A percentile compares a stretch with the other conserved stretches of the same genome.
Evolutionary conservation across 2,113 vertebrate species (phyloP).

Genomic region (Callorhinus ursinus): DNA sequence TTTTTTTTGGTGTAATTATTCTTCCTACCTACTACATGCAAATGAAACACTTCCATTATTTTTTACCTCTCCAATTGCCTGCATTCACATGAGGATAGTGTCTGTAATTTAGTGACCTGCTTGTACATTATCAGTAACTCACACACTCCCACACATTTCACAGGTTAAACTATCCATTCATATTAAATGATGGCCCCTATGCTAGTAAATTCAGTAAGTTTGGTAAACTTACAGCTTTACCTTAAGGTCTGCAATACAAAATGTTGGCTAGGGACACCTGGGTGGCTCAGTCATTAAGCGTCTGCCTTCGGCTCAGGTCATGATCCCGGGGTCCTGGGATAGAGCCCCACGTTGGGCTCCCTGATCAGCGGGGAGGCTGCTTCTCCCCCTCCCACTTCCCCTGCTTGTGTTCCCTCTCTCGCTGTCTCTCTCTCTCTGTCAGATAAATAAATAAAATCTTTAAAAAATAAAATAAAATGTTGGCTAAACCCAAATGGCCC

Average conservation of each 20-base stretch:
- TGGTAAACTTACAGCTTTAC: neutral
- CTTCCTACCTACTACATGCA: neutral
- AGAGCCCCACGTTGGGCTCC: too few relatives aligned
- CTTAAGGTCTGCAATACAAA: conserved; percentile 1
- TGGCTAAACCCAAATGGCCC: neutral
- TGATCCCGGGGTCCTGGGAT: too few relatives aligned
- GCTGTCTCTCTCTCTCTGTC: too few relatives aligned
- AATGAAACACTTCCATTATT: neutral
- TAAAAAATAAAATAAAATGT: neutral
- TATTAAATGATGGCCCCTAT: neutral
- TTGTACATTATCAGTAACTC: neutral
- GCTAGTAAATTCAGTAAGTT: neutral
- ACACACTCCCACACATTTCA: neutral
- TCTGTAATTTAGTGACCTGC: neutral
- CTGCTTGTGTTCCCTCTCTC: too few relatives aligned
- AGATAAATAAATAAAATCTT: too few relatives aligned
- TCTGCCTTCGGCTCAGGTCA: too few relatives aligned
- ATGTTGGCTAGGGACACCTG: neutral
- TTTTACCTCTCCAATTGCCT: neutral
- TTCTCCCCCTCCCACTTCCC: too few relatives aligned
- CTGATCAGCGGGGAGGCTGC: too few relatives aligned
- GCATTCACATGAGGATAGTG: neutral
- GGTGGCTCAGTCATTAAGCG: too few relatives aligned
- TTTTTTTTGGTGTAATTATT: neutral
- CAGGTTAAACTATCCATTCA: neutral